A percentile compares a stretch with the other conserved stretches of the same genome.
phyloP scores from a whole-genome alignment of 2,113 vertebrate genomes.

The Laticauda laticaudata region DNA sequence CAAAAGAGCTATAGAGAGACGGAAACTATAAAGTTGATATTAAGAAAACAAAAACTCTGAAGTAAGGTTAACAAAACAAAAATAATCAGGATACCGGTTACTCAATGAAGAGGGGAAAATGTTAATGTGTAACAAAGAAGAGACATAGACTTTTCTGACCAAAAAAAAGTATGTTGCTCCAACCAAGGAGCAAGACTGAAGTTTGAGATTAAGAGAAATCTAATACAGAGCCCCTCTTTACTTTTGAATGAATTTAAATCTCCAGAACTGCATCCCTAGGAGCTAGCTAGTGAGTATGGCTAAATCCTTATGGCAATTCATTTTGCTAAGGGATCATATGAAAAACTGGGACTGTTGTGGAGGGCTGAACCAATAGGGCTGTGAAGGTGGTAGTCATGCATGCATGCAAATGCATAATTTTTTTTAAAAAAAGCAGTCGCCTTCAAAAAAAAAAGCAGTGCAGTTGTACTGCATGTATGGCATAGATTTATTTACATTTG shows the following conservation, averaged over 20 bases:
- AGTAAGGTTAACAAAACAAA: background rate
- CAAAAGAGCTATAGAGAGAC: background rate
- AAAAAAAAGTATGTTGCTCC: background rate
- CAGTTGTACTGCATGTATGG: background rate
- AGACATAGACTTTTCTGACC: background rate
- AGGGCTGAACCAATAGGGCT: background rate
- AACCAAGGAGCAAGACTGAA: background rate
- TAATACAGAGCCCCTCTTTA: background rate
- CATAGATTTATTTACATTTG: too few species aligned
- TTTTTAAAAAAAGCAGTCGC: fast-evolving
- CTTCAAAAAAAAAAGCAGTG: too few species aligned
- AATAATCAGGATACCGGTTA: background rate
- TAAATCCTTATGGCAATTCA: background rate
- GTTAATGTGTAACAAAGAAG: background rate
- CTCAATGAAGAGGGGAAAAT: background rate
- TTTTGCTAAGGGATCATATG: background rate
- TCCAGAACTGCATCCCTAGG: background rate
- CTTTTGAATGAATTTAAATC: background rate
- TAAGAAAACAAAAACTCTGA: background rate
- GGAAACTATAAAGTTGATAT: background rate
- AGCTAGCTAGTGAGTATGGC: background rate
- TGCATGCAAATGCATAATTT: background rate
- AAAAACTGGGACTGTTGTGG: background rate
- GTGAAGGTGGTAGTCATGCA: background rate
- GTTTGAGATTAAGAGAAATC: background rate